phyloP scores from a whole-genome alignment of 2,797 vertebrate genomes.

The Cuniculus paca region DNA sequence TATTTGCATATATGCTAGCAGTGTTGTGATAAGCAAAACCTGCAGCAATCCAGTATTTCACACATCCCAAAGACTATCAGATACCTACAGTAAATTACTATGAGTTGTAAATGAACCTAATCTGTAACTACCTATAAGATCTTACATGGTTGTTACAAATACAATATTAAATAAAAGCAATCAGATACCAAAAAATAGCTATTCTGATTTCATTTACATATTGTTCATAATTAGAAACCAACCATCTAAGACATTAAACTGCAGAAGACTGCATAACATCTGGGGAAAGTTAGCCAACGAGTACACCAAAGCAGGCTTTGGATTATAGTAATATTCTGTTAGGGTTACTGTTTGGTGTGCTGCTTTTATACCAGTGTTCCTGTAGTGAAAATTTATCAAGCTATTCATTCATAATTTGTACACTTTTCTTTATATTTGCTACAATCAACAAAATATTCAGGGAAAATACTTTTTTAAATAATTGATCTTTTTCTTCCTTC shows the following conservation, averaged over 20 bases:
- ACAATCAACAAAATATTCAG: not conserved
- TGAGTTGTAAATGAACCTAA: not conserved
- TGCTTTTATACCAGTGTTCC: not conserved
- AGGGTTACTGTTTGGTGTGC: not conserved
- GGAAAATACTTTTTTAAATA: not conserved
- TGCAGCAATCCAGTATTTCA: slow-evolving; percentile 13
- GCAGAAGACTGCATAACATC: not conserved
- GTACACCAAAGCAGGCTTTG: not conserved
- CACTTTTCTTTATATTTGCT: not conserved
- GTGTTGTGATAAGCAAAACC: not conserved
- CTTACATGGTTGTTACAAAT: not conserved
- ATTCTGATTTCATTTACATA: not conserved
- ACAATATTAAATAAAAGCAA: not conserved
- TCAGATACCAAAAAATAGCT: not conserved
- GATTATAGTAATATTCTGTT: not conserved
- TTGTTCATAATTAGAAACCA: not conserved
- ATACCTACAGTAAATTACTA: not conserved
- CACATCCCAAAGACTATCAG: not conserved
- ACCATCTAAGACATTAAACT: not conserved
- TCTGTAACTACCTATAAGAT: not conserved
- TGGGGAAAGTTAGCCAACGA: not conserved
- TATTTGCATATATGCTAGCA: not conserved
- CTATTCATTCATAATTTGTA: not conserved
- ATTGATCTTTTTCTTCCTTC: not conserved
- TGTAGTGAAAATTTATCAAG: not conserved